Evolutionary conservation across 2,888 invertebrate genomes (phyloP), one percentile per base, ranked within the genome.

Genomic region (Leucophenga maculata): DNA sequence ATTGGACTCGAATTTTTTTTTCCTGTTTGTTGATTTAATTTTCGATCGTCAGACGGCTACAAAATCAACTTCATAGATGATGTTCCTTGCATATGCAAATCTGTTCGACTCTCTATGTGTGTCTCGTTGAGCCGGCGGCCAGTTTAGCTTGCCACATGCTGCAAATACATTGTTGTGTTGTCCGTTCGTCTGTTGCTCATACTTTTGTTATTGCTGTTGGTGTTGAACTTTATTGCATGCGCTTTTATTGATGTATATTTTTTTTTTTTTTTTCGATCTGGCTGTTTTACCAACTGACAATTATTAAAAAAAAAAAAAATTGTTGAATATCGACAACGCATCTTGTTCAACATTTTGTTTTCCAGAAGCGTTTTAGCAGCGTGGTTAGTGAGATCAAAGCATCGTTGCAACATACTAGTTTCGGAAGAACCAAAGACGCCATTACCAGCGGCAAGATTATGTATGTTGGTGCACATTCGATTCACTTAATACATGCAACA

Each of bases 171-270:
- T 50, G 50, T 50, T 50, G 50, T 50, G 9, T 9, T 39, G 39
- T 39, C 39, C n/a, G 50, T 1, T 50, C 16, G 8, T 2, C n/a
- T 50, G 50, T 50, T 50, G 50, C 18, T n/a, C 13, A 11, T 50
- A 18, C 13, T 50, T 70, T n/a, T 65, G 65, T 69, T 65, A 39
- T 57, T 69, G 66, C 59, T 69, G 59, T 18, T 60, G 69, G 26
- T 73, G 75, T 48, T 69, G 65, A 32, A 60, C 39, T 60, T 60
- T 60, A 60, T 60, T 39, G 62, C 48, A 46, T 64, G 20, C 48
- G 62, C 62, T 46, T 64, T 64, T 64, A 48, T 64, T 64, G 62
- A 46, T 64, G 60, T 64, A 32, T 18, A 18, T 39, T 60, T 20
- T 18, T 32, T 8, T 60, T 60, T 44, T 48, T 32, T 48, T 32